These are phyloP conservation scores for Salticus scenicus DNA, from an alignment of 2,888 invertebrate genomes.

Conservation along the genomic window DNA sequence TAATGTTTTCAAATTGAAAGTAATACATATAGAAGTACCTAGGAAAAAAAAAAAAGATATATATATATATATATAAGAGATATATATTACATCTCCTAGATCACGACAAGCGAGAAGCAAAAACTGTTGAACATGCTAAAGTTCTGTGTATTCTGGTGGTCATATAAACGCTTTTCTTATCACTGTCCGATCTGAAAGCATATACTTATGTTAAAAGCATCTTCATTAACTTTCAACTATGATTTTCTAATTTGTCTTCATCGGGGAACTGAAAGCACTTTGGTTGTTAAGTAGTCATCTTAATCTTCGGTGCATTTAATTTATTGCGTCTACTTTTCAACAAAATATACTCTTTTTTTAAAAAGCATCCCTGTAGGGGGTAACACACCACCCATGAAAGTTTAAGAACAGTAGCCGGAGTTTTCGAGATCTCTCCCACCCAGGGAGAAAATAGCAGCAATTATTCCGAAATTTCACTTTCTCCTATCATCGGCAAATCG, in stretches of 20 bases:
- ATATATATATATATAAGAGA: too few species aligned
- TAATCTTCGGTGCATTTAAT: slow-evolving; percentile 26
- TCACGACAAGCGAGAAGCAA: too few species aligned
- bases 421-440: slow-evolving; percentile 30
- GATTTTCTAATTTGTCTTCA: not conserved
- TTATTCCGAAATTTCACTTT: slow-evolving; percentile 29
- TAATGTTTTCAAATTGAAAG: too few species aligned
- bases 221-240: not conserved
- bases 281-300: not conserved
- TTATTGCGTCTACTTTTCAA: slow-evolving; percentile 11
- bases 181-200: too few species aligned
- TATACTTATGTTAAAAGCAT: not conserved
- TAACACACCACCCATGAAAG: slow-evolving; percentile 23
- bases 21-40: too few species aligned
- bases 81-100: too few species aligned
- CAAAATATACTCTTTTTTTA: not conserved
- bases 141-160: too few species aligned
- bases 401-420: slow-evolving; percentile 12
- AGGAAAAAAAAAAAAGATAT: too few species aligned
- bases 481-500: slow-evolving; percentile 20
- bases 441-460: slow-evolving; percentile 41
- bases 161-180: too few species aligned
- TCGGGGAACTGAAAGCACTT: not conserved
- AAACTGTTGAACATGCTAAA: too few species aligned
- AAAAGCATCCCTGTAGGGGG: slow-evolving; percentile 19